Evolutionary conservation across 2,113 vertebrate genomes (phyloP).

Genomic region (Centropus bengalensis): DNA sequence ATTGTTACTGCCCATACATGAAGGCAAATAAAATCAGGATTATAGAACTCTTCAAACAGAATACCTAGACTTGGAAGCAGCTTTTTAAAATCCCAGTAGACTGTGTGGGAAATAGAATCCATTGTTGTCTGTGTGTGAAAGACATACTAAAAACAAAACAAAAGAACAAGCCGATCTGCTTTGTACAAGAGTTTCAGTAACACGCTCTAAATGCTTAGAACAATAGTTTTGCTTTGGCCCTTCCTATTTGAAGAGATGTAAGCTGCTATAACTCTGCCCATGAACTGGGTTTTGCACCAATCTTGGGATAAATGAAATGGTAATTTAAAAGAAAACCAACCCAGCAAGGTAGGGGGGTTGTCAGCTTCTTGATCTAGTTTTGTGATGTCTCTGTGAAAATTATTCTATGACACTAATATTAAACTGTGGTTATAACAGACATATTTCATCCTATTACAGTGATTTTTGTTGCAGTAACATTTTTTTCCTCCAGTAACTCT

Average conservation of each 20-base stretch:
- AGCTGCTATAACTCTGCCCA: neutral
- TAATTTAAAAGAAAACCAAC: neutral
- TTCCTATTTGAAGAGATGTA: neutral
- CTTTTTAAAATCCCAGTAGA: neutral
- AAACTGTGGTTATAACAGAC: neutral
- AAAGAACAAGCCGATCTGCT: neutral
- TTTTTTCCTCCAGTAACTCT: neutral
- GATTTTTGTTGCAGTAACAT: neutral
- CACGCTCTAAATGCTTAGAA: neutral
- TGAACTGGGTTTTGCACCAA: neutral
- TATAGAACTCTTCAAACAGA: neutral
- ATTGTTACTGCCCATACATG: neutral
- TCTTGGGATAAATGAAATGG: neutral
- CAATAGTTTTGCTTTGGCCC: neutral
- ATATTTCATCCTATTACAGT: neutral
- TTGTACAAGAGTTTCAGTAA: neutral
- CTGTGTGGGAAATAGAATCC: neutral
- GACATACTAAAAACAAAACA: neutral
- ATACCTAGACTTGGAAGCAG: neutral
- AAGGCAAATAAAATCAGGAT: neutral
- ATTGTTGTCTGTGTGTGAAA: neutral
- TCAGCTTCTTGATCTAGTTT: neutral
- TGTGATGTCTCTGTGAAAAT: neutral
- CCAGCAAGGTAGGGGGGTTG: neutral
- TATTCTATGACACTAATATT: neutral